Evolutionary conservation across 2,113 vertebrate genomes (phyloP).

Genomic region (Apistogramma diplotaenia): DNA sequence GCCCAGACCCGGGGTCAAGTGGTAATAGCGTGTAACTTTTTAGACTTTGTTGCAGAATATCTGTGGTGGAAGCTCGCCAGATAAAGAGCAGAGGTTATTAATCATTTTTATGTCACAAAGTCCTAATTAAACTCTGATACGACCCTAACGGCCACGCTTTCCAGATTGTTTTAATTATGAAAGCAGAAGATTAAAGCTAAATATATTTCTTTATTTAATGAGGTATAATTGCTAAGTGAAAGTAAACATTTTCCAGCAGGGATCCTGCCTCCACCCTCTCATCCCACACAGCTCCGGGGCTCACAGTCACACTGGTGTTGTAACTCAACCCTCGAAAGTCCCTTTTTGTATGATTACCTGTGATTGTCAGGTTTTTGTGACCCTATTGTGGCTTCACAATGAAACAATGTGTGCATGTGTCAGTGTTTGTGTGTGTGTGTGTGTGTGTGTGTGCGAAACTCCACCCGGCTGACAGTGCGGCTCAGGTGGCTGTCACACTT

Average conservation of each 20-base stretch:
- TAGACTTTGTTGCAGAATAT: constrained; percentile 14
- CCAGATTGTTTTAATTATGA: constrained; percentile 7
- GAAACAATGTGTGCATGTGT: constrained; percentile 15
- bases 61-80: constrained; percentile 28
- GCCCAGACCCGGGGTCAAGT: constrained; percentile 58
- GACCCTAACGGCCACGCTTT: background rate
- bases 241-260: background rate
- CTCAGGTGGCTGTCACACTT: background rate
- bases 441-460: background rate
- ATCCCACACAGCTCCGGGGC: background rate
- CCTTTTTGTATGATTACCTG: background rate
- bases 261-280: background rate
- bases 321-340: constrained; percentile 9
- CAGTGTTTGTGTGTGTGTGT: background rate
- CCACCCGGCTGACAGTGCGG: constrained; percentile 3
- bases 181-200: background rate
- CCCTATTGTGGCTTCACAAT: constrained; percentile 11
- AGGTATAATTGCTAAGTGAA: constrained; percentile 29
- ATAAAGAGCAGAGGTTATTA: background rate
- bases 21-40: constrained; percentile 15
- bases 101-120: constrained; percentile 1
- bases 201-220: background rate
- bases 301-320: background rate
- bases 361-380: constrained; percentile 13
- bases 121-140: constrained; percentile 8